Conservation (phyloP, 2,888 invertebrate genomes). For the Hemaris fuciformis region DNA sequence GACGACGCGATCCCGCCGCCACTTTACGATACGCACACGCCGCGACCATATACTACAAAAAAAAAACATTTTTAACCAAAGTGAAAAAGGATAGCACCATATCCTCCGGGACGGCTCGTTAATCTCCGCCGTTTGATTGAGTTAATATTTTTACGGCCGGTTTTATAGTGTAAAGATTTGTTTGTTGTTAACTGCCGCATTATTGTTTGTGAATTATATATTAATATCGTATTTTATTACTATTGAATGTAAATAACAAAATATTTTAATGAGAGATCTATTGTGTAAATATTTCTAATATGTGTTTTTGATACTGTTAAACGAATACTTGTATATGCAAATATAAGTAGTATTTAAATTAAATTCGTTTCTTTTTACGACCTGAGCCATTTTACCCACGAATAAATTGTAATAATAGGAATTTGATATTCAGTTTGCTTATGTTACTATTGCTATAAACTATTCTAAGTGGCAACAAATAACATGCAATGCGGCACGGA, state of each 20-base stretch:
- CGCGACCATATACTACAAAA: not conserved
- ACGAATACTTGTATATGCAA: too few relatives aligned
- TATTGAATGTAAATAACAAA: not conserved
- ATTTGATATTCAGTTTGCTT: too few relatives aligned
- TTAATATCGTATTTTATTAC: not conserved
- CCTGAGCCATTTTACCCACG: too few relatives aligned
- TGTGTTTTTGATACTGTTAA: too few relatives aligned
- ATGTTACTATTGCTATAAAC: not conserved
- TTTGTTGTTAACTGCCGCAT: conserved; percentile 20
- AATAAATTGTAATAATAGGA: too few relatives aligned
- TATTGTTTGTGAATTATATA: not conserved
- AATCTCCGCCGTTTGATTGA: conserved; percentile 30
- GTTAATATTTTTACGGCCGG: conserved; percentile 36
- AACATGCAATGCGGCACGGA: not conserved
- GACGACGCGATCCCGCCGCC: conserved; percentile 34
- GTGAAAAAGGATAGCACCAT: not conserved
- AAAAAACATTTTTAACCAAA: not conserved
- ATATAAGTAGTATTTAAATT: too few relatives aligned
- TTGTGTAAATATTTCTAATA: too few relatives aligned
- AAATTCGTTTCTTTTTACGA: too few relatives aligned
- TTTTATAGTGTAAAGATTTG: conserved; percentile 35
- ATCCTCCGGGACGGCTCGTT: conserved; percentile 19
- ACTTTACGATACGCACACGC: conserved; percentile 31
- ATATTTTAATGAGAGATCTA: too few relatives aligned
- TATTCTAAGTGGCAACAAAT: not conserved